Conservation (phyloP, 2,797 vertebrate genomes). For the Bradypus variegatus region DNA sequence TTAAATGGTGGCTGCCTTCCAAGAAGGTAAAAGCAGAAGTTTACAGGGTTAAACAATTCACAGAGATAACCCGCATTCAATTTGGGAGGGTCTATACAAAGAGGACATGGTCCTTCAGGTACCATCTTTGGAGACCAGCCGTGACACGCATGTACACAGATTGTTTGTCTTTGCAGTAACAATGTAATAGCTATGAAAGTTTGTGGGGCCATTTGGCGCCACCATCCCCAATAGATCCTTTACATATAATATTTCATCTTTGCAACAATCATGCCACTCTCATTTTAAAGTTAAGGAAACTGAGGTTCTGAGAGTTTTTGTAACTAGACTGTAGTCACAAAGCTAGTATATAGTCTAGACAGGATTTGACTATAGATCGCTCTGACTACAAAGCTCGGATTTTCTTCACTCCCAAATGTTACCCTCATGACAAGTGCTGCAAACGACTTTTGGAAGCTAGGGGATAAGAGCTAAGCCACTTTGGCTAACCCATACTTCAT, state of each 20-base stretch:
- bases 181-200: background rate
- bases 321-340: background rate
- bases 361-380: background rate
- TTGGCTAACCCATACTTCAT: background rate
- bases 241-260: background rate
- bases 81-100: background rate
- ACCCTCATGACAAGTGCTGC: background rate
- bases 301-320: background rate
- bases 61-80: background rate
- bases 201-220: background rate
- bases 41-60: background rate
- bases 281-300: background rate
- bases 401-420: background rate
- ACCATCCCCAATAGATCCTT: background rate
- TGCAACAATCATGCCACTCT: too few relatives aligned
- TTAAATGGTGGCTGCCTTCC: background rate
- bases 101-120: background rate
- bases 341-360: background rate
- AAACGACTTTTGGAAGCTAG: background rate
- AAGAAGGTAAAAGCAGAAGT: background rate
- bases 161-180: background rate
- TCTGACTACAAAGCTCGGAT: background rate
- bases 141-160: background rate
- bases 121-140: background rate
- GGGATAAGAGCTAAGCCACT: too few relatives aligned